Percentiles rank a stretch among this genome's conserved stretches.
phyloP scores from a whole-genome alignment of 2,797 vertebrate genomes.

The Gymnodraco acuticeps region DNA sequence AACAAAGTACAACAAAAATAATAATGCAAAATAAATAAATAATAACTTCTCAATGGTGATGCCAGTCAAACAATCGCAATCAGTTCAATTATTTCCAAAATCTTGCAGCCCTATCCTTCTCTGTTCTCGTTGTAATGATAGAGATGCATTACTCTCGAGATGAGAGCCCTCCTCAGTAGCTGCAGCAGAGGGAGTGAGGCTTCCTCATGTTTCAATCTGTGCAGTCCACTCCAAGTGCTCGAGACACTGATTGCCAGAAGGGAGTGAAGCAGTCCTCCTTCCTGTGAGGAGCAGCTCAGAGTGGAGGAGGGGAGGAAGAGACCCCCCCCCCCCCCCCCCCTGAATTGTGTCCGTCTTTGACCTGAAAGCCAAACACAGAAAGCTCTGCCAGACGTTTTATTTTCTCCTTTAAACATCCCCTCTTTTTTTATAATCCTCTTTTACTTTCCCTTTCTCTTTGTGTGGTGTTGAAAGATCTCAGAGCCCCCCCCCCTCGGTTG shows the following conservation, averaged over 20 bases:
- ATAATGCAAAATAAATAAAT: no score
- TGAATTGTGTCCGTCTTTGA: slow-evolving; percentile 68
- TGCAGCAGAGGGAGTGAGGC: slow-evolving; percentile 15
- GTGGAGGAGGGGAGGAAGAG: slow-evolving; percentile 31
- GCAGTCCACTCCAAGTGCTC: slow-evolving; percentile 53
- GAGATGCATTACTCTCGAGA: slow-evolving; percentile 34
- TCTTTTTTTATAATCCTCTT: slow-evolving; percentile 74
- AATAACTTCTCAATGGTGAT: no score
- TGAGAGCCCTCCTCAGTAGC: slow-evolving; percentile 32
- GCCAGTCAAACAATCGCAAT: no score
- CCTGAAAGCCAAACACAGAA: slow-evolving; percentile 77
- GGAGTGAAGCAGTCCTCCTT: slow-evolving; percentile 54
- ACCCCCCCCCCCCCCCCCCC: background rate
- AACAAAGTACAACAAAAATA: no score
- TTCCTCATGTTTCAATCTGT: slow-evolving; percentile 44
- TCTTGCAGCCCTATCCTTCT: background rate
- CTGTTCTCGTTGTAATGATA: slow-evolving; percentile 26
- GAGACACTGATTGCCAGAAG: slow-evolving; percentile 51
- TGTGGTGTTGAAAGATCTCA: slow-evolving; percentile 72
- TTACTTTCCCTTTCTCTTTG: slow-evolving; percentile 72
- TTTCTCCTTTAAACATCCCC: slow-evolving; percentile 57
- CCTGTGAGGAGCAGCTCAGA: slow-evolving; percentile 57
- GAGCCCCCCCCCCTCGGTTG: slow-evolving; percentile 47
- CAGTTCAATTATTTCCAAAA: no score
- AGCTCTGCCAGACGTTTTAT: slow-evolving; percentile 62